Evolutionary conservation across 2,888 invertebrate genomes (phyloP).

Genomic region (Thymelicus lineola): DNA sequence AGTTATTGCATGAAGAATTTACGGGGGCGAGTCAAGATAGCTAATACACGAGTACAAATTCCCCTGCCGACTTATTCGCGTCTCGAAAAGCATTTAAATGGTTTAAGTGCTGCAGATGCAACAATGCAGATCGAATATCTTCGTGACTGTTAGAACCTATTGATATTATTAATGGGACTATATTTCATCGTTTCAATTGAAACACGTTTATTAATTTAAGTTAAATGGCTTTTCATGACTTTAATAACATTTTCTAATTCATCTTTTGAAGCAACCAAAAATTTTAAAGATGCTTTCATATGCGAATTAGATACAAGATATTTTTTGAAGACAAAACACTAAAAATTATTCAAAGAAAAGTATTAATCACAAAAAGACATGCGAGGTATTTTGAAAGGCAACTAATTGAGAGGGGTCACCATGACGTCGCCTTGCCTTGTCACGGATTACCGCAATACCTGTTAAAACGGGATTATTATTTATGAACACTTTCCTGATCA

Average conservation of each 20-base stretch:
- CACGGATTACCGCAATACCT: conserved; percentile 69
- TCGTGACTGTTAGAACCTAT: conserved; percentile 38
- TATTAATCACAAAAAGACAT: conserved; percentile 9
- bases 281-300: too few species aligned
- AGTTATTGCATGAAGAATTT: conserved; percentile 52
- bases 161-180: conserved; percentile 35
- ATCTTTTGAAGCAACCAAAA: neutral
- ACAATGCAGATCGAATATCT: conserved; percentile 61
- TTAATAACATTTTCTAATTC: conserved; percentile 4
- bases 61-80: conserved; percentile 37
- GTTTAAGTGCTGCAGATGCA: conserved; percentile 49
- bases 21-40: conserved; percentile 53
- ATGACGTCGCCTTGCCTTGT: conserved; percentile 51
- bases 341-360: neutral
- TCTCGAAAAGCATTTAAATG: conserved; percentile 29
- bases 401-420: conserved; percentile 41
- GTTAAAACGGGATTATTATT: conserved; percentile 70
- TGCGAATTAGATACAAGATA: neutral
- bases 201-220: conserved; percentile 23
- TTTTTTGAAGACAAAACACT: neutral
- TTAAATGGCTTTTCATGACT: conserved; percentile 17
- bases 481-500: conserved; percentile 59
- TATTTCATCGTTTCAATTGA: conserved; percentile 34
- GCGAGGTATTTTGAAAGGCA: conserved; percentile 21
- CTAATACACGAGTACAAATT: conserved; percentile 53